Evolutionary conservation across 2,888 invertebrate genomes (phyloP).

Genomic region (Molorchus minor): DNA sequence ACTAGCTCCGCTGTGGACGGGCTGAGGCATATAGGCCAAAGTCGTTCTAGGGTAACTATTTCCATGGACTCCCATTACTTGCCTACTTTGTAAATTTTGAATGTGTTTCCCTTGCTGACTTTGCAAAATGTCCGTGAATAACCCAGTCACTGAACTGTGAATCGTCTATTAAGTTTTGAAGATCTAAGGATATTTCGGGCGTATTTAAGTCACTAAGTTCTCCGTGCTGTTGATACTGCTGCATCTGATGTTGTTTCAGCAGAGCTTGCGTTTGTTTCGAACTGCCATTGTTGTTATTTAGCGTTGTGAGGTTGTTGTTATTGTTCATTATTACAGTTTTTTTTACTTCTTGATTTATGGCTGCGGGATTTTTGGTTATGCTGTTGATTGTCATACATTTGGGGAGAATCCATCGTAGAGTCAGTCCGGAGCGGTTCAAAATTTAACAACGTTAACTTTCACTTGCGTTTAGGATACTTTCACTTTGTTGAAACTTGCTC

Average conservation of each 20-base stretch:
- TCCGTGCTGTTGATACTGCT: conserved; percentile 76
- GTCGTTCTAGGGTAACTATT: conserved; percentile 73
- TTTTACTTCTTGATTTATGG: conserved; percentile 69
- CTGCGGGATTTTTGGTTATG: conserved; percentile 65
- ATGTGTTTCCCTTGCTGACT: conserved; percentile 63
- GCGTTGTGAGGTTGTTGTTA: conserved; percentile 64
- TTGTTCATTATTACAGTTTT: conserved; percentile 62
- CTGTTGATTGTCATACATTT: conserved; percentile 84
- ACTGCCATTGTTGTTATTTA: conserved; percentile 63
- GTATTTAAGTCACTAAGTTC: conserved; percentile 90
- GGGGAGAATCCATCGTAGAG: conserved; percentile 78
- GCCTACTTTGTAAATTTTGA: conserved; percentile 61
- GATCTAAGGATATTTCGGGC: conserved; percentile 90
- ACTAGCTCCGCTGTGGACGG: conserved; percentile 82
- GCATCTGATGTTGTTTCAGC: conserved; percentile 75
- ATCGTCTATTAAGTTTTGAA: conserved; percentile 92
- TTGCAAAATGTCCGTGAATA: conserved; percentile 85
- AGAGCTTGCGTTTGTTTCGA: conserved; percentile 67
- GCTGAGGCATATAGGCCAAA: conserved; percentile 91
- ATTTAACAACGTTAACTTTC: conserved; percentile 51
- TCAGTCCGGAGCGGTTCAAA: conserved; percentile 27
- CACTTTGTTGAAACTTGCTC: conserved; percentile 50
- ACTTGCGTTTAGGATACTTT: conserved; percentile 55
- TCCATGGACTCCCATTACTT: conserved; percentile 58
- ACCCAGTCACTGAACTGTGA: conserved; percentile 85